Evolutionary conservation across 2,888 invertebrate genomes (phyloP).

Genomic region (Polylopha cassiicola): DNA sequence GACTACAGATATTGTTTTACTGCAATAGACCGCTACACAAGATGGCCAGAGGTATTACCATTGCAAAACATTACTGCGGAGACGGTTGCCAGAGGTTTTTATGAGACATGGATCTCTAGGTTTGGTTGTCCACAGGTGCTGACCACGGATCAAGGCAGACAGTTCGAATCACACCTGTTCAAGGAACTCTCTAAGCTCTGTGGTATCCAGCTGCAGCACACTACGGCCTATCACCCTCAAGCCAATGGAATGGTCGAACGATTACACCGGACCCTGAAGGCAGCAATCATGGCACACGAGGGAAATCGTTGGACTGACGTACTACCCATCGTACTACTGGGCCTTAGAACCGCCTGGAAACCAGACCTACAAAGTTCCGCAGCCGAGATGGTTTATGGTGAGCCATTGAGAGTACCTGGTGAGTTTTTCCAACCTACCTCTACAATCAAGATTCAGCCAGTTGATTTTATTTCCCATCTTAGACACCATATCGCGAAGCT

Average conservation of each 20-base stretch:
- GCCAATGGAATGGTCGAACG: constrained; percentile 49
- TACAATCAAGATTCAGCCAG: not conserved
- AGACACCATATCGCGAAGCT: not conserved
- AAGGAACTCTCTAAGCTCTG: constrained; percentile 23
- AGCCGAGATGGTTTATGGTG: constrained; percentile 28
- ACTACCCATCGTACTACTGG: constrained; percentile 25
- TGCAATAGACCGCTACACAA: constrained; percentile 33
- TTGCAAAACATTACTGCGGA: constrained; percentile 35
- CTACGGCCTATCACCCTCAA: constrained; percentile 42
- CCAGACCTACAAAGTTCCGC: constrained; percentile 23
- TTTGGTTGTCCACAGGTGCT: constrained; percentile 39
- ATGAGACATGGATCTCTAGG: constrained; percentile 39
- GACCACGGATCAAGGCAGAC: constrained; percentile 43
- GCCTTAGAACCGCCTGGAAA: constrained; percentile 24
- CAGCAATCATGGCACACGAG: constrained; percentile 25
- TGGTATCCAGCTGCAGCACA: constrained; percentile 24
- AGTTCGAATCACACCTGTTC: constrained; percentile 44
- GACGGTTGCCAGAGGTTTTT: constrained; percentile 35
- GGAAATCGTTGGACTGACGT: constrained; percentile 15
- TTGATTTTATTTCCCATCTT: constrained; percentile 1
- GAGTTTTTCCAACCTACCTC: constrained; percentile 21
- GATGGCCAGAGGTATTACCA: constrained; percentile 40
- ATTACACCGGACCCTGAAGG: constrained; percentile 44
- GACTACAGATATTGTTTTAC: constrained; percentile 16
- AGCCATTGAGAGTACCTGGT: constrained; percentile 27